phyloP scores from a whole-genome alignment of 1,140 invertebrate species.

The Meteorus sp. region DNA sequence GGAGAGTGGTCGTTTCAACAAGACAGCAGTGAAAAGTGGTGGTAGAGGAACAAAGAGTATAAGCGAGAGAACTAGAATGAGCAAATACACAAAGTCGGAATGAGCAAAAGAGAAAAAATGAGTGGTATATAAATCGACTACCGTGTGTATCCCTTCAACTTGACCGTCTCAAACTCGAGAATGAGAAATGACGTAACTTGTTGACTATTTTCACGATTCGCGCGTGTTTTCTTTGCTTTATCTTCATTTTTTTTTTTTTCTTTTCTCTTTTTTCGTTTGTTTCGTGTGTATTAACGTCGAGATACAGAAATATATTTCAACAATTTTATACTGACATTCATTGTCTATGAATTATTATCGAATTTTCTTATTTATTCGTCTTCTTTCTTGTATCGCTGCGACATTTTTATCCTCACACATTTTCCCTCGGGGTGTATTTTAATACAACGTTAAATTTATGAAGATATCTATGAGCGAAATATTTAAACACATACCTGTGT shows the following conservation, averaged over 20 bases:
- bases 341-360: too few relatives aligned
- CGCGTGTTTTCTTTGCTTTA: neutral
- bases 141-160: conserved; percentile 8
- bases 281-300: too few relatives aligned
- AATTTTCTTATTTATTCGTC: too few relatives aligned
- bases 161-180: neutral
- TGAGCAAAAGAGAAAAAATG: neutral
- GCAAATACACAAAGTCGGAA: too few relatives aligned
- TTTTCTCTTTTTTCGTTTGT: neutral
- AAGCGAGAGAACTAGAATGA: neutral
- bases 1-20: neutral
- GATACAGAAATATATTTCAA: too few relatives aligned
- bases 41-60: neutral
- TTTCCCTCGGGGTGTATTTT: too few relatives aligned
- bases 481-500: neutral
- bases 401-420: too few relatives aligned
- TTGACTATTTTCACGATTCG: conserved; percentile 4
- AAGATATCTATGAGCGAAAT: too few relatives aligned
- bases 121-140: neutral
- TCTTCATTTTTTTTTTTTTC: conserved; percentile 17
- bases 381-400: too few relatives aligned
- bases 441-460: too few relatives aligned
- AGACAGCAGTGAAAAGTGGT: neutral
- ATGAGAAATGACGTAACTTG: conserved; percentile 21
- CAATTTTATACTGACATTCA: too few relatives aligned